Conservation (phyloP, 2,888 invertebrate genomes). For the Cremastobaeus sp. region DNA sequence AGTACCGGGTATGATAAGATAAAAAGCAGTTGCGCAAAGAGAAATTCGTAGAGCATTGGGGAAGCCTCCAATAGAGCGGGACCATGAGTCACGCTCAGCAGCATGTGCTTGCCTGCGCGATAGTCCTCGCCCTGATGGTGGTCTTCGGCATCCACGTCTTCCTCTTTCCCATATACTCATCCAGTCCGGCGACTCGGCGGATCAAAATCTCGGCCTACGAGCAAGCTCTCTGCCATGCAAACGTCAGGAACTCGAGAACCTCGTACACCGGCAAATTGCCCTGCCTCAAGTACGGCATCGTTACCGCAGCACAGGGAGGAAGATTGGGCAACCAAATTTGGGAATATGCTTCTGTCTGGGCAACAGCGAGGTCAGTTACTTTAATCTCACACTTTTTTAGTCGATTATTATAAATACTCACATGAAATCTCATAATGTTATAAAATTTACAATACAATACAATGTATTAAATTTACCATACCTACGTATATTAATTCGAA, state of each 20-base stretch:
- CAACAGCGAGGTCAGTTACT: slow-evolving; percentile 70
- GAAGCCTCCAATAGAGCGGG: slow-evolving; percentile 55
- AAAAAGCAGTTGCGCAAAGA: slow-evolving; percentile 44
- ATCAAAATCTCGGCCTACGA: slow-evolving; percentile 80
- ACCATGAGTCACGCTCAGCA: slow-evolving; percentile 81
- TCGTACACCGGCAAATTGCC: slow-evolving; percentile 70
- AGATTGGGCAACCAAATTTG: slow-evolving; percentile 77
- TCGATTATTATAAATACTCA: no score
- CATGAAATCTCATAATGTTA: no score
- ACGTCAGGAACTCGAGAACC: slow-evolving; percentile 70
- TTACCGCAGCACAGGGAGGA: slow-evolving; percentile 75
- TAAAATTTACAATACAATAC: no score
- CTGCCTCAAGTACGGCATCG: slow-evolving; percentile 74
- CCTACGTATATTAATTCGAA: no score
- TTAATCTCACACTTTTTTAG: no score
- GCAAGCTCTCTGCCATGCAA: slow-evolving; percentile 80
- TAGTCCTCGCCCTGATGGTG: slow-evolving; percentile 81
- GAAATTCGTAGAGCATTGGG: slow-evolving; percentile 52
- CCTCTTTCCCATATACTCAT: slow-evolving; percentile 81
- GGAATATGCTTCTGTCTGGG: slow-evolving; percentile 77
- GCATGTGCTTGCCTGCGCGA: slow-evolving; percentile 81
- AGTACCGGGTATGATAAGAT: slow-evolving; percentile 31
- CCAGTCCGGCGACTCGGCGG: slow-evolving; percentile 73
- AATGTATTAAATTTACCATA: no score
- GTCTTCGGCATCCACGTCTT: slow-evolving; percentile 82